Evolutionary conservation across 2,113 vertebrate species (phyloP), one percentile per base, ranked within the genome.

Genomic region (Cyphomyrus discorhynchus): DNA sequence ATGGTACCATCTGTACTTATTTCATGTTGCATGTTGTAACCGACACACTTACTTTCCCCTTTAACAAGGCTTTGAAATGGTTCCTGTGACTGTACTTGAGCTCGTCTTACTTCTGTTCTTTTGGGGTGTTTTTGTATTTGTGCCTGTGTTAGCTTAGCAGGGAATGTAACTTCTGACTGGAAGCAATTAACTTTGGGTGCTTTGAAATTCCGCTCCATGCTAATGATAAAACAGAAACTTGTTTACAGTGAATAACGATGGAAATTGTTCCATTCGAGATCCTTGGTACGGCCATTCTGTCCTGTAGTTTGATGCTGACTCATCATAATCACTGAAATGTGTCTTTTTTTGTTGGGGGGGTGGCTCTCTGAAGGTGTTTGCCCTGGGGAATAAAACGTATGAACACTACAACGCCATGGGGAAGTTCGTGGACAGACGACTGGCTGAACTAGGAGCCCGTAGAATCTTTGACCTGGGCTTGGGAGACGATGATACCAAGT

Each of bases 391-490:
- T 92, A 98, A 97, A 94, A 97, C 97, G 0, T 97, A 97, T 0
- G 97, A 97, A 89, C 97, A 97, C 91, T 98, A 96, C 94, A 98
- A 98, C 0, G 96, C 97, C 39, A 97, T 97, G 96, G 97, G 96
- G 8, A 97, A 97, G 88, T 97, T 96, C 0, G 96, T 97, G 91
- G 97, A 98, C 93, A 97, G 96, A 94, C 94, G 95, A 2, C 91
- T 98, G 92, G 96, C 96, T 88, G 96, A 98, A 50, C 95, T 98
- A 0, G 97, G 97, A 9, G 97, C 94, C 5, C 95, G 94, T 2
- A 95, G 97, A n/a, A 96, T 98, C 91, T 97, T 96, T 58, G 97
- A 97, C 19, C 94, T 97, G 0, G 97, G 97, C 8, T 80, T 96
- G 80, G 97, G 97, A 21, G 97, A 98, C 2, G 97, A 97, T 0